A percentile compares a stretch with the other conserved stretches of the same genome.
Evolutionary conservation across 2,888 invertebrate genomes (phyloP).

Genomic region (Chrysolina haemoptera): DNA sequence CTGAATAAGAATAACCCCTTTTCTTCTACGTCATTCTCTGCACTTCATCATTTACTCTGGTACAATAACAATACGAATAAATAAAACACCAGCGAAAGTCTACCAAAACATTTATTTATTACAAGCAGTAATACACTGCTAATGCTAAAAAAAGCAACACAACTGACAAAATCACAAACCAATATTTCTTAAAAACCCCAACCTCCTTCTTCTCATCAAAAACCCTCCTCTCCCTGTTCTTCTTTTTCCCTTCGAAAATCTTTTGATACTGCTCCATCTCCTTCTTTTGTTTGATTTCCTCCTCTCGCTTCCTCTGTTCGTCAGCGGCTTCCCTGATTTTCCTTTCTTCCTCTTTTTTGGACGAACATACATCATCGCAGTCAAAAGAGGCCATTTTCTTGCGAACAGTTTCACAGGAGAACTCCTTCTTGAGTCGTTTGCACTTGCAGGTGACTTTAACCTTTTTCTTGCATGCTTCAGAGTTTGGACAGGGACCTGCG

Average conservation of each 20-base stretch:
- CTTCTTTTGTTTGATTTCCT: slow-evolving; percentile 79
- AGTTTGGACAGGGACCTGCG: slow-evolving; percentile 78
- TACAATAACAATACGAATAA: too few relatives aligned
- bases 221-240: slow-evolving; percentile 71
- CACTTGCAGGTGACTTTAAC: slow-evolving; percentile 86
- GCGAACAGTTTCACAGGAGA: slow-evolving; percentile 77
- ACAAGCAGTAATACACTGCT: slow-evolving; percentile 30
- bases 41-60: too few relatives aligned
- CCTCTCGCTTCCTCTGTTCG: slow-evolving; percentile 74
- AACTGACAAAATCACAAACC: slow-evolving; percentile 56
- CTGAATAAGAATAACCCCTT: too few relatives aligned
- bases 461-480: slow-evolving; percentile 83
- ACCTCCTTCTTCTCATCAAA: slow-evolving; percentile 63
- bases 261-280: slow-evolving; percentile 85
- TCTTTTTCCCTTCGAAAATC: slow-evolving; percentile 80
- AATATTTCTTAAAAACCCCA: slow-evolving; percentile 69
- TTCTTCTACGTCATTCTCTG: too few relatives aligned
- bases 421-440: slow-evolving; percentile 82
- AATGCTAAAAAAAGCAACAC: slow-evolving; percentile 28
- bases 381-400: slow-evolving; percentile 70
- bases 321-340: slow-evolving; percentile 73
- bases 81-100: not conserved
- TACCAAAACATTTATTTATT: not conserved
- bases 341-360: slow-evolving; percentile 73
- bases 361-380: slow-evolving; percentile 79